These are phyloP conservation scores for Herminia tarsipennalis DNA, from an alignment of 2,888 invertebrate species.

Conservation along the genomic window DNA sequence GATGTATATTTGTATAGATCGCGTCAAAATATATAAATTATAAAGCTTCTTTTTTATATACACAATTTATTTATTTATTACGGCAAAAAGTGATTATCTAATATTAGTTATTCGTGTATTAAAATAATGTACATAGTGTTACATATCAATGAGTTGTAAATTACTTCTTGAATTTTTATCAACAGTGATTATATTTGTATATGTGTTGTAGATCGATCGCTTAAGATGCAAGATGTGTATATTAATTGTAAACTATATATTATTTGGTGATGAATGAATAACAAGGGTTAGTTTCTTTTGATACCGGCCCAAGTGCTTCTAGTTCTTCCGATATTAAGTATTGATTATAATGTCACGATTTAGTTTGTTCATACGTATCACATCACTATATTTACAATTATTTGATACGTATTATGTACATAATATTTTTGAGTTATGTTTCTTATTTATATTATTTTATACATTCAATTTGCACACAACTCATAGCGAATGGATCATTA, in stretches of 20 bases:
- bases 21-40: constrained; percentile 38
- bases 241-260: constrained; percentile 28
- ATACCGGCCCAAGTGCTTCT: constrained; percentile 41
- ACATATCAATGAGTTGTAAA: constrained; percentile 70
- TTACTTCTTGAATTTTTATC: constrained; percentile 35
- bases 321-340: constrained; percentile 42
- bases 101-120: constrained; percentile 45
- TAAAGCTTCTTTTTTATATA: constrained; percentile 49
- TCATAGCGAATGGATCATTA: neutral
- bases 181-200: constrained; percentile 49
- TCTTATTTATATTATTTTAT: constrained; percentile 10
- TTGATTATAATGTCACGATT: constrained; percentile 26
- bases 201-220: constrained; percentile 39
- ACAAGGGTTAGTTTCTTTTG: constrained; percentile 35
- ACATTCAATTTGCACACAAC: constrained; percentile 10
- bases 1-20: constrained; percentile 54
- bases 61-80: constrained; percentile 58
- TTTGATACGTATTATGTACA: constrained; percentile 6
- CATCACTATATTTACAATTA: constrained; percentile 11
- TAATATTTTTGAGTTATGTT: constrained; percentile 18
- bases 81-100: constrained; percentile 30
- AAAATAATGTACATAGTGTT: constrained; percentile 67
- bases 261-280: constrained; percentile 25
- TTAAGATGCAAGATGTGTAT: constrained; percentile 33
- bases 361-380: constrained; percentile 24